phyloP scores from a whole-genome alignment of 2,888 invertebrate genomes.

The Chrysodeixis includens region DNA sequence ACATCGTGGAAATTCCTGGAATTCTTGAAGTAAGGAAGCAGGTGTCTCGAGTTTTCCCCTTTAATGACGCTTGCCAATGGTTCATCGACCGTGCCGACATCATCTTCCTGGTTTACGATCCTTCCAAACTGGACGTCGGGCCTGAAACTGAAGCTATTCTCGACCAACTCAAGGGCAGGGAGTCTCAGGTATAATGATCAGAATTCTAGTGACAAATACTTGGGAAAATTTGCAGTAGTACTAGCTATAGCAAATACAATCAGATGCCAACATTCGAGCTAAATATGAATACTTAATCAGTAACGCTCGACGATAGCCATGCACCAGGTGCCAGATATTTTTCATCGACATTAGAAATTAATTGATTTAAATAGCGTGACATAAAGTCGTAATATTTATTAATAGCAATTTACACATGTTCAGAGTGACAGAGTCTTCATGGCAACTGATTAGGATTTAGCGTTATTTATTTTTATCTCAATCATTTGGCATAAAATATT shows the following conservation, averaged over 20 bases:
- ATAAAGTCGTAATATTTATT: constrained; percentile 11
- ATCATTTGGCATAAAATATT: background rate
- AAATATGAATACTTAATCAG: constrained; percentile 19
- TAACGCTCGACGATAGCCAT: constrained; percentile 11
- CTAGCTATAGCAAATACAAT: constrained; percentile 7
- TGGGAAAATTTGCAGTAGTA: background rate
- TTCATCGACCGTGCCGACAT: constrained; percentile 98
- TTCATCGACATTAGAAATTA: constrained; percentile 24
- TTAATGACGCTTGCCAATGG: constrained; percentile 99
- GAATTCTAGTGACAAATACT: background rate
- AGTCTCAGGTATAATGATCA: constrained; percentile 92
- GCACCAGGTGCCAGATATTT: constrained; percentile 25
- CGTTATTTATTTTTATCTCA: background rate
- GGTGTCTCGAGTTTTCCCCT: constrained; percentile 97
- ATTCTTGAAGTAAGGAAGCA: constrained; percentile 98
- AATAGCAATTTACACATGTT: constrained; percentile 9
- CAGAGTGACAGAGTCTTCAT: background rate
- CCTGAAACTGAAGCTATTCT: constrained; percentile 98
- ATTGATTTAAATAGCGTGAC: constrained; percentile 18
- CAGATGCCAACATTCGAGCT: constrained; percentile 16
- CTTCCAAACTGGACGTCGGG: constrained; percentile 98
- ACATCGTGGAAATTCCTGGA: constrained; percentile 98
- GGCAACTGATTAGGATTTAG: background rate
- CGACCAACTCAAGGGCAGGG: constrained; percentile 97
- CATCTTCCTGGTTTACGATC: constrained; percentile 98